These are phyloP conservation scores for Rutilus rutilus DNA, from an alignment of 2,113 vertebrate genomes.

Conservation along the genomic window DNA sequence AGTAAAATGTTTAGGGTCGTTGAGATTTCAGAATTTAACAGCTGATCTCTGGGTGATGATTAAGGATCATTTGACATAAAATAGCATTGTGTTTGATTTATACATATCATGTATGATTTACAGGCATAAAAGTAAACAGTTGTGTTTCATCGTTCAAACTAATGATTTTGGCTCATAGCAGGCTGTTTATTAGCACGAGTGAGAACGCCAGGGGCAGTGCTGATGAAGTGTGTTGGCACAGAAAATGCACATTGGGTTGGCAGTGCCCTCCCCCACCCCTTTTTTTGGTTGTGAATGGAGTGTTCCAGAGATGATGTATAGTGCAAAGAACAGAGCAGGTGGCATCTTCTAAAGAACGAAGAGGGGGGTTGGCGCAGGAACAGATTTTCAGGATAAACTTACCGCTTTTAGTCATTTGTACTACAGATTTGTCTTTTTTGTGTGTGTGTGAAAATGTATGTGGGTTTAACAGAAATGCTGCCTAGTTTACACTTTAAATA, in stretches of 20 bases:
- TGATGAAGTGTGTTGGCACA: constrained; percentile 51
- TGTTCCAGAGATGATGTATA: constrained; percentile 44
- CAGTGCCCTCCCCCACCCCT: constrained; percentile 30
- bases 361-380: neutral
- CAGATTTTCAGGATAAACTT: constrained; percentile 6
- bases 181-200: constrained; percentile 38
- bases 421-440: neutral
- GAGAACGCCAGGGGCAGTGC: constrained; percentile 32
- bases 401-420: neutral
- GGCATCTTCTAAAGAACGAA: constrained; percentile 21
- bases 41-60: neutral
- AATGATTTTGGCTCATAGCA: constrained; percentile 46
- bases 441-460: neutral
- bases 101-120: constrained; percentile 29
- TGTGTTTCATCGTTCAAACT: constrained; percentile 32
- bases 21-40: neutral
- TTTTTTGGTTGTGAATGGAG: constrained; percentile 47
- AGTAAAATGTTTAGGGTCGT: neutral
- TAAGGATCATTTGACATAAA: neutral
- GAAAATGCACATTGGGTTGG: constrained; percentile 50
- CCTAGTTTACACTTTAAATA: neutral
- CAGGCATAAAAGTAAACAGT: constrained; percentile 29
- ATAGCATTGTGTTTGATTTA: neutral
- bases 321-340: constrained; percentile 48
- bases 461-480: neutral